Percentiles rank a stretch among this genome's conserved stretches.
Evolutionary conservation across 1,140 invertebrate species (phyloP).

Genomic region (Bombus pascuorum): DNA sequence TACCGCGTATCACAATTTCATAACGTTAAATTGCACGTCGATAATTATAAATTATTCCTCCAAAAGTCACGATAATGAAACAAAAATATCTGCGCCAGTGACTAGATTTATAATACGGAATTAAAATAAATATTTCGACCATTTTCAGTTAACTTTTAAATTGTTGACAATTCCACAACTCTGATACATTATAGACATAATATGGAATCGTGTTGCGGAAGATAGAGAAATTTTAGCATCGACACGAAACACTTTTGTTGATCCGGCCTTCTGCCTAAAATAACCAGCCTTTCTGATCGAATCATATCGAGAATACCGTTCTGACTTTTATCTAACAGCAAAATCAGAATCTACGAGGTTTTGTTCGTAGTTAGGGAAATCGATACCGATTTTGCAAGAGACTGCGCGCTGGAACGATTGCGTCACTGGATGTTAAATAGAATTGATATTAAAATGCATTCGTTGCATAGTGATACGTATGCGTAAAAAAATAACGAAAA

Average conservation of each 20-base stretch:
- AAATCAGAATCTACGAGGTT: neutral
- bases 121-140: neutral
- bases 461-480: neutral
- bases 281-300: neutral
- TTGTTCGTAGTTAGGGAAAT: neutral
- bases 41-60: neutral
- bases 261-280: neutral
- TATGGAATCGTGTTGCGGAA: no score
- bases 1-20: neutral
- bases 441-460: neutral
- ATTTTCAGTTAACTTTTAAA: neutral
- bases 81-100: neutral
- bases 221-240: neutral
- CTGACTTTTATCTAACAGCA: constrained; percentile 3
- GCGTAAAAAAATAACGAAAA: no score
- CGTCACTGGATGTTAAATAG: neutral
- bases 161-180: neutral
- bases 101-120: neutral
- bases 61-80: neutral
- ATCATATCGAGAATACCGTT: neutral
- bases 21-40: no score
- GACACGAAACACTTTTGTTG: neutral
- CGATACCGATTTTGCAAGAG: neutral
- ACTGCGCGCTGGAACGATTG: neutral
- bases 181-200: neutral